Evolutionary conservation across 2,797 vertebrate species (phyloP).

Genomic region (Lutjanus campechanus): DNA sequence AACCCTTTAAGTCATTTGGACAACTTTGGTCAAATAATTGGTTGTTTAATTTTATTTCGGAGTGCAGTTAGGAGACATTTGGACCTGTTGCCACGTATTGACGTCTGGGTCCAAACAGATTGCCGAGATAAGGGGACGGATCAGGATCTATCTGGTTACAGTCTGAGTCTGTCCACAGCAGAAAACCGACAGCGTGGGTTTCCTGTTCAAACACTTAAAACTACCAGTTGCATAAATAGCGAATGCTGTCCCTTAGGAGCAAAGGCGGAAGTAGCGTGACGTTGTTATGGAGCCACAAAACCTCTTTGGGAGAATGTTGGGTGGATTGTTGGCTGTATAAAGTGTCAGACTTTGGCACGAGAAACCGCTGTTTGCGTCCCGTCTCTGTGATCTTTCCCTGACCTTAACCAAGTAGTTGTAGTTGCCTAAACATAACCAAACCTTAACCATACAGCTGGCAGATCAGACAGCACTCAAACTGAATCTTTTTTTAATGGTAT

Average conservation of each 20-base stretch:
- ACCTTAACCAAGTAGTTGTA: background rate
- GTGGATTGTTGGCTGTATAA: background rate
- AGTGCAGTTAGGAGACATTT: background rate
- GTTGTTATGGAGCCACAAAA: background rate
- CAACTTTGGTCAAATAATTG: background rate
- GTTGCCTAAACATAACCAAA: background rate
- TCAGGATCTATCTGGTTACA: background rate
- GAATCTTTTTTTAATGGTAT: background rate
- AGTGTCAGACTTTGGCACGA: background rate
- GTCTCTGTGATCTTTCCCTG: background rate
- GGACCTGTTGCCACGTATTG: background rate
- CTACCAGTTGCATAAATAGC: background rate
- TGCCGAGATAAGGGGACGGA: background rate
- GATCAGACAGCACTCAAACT: background rate
- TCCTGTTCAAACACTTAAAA: background rate
- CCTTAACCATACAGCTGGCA: background rate
- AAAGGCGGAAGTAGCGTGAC: background rate
- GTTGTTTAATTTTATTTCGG: background rate
- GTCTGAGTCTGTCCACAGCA: background rate
- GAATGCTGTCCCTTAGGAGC: background rate
- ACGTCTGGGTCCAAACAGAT: background rate
- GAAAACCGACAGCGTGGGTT: background rate
- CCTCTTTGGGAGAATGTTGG: background rate
- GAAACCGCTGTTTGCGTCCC: background rate
- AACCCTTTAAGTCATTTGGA: background rate